Base-by-base conservation (phyloP, 2,797 vertebrate species). In the Staurois parvus region DNA sequence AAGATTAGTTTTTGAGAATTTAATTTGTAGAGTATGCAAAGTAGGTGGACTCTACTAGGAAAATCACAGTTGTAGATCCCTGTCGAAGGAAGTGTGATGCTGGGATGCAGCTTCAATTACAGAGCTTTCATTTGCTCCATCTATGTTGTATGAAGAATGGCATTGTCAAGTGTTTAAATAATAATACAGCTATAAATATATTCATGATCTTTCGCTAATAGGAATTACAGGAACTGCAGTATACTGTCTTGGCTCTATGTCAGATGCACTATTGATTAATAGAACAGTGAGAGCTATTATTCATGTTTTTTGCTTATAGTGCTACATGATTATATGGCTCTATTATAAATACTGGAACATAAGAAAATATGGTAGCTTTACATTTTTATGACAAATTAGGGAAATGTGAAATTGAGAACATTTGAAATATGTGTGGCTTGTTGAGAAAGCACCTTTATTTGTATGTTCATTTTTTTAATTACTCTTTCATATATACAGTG, bases 1-100 rank as follows among this genome's bases (percentile, higher is more conserved):
- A 85, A 85, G 76, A 85, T 79, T 85, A 79, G 52, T 28, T 79
- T 78, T 73, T 79, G 83, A 85, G 76, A 74, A 79, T 85, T 85
- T 85, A 66, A 85, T 85, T 85, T 85, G 70, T 76, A 85, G 40
- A 52, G 21, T 28, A 79, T 73, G 75, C 34, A 79, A 73, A 73
- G 13, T 62, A 79, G 32, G 15, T 6, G 24, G 70, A 79, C 40
- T 12, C 24, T 29, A 30, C n/a, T 30, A 52, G 37, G 66, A 73
- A 64, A 79, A 77, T 72, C 64, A 42, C 48, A 72, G 68, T 12
- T 13, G 3, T 37, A 72, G 68, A 72, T 84, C 24, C 34, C 68
- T 67, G 62, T 78, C 52, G 64, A 26, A 7, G 45, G 66, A 73
- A 79, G 32, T 66, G 67, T 72, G 79, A 48, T 62, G 37, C 66